These are phyloP conservation scores for Orchesella flavescens DNA, from an alignment of 2,888 invertebrate genomes.

Conservation along the genomic window DNA sequence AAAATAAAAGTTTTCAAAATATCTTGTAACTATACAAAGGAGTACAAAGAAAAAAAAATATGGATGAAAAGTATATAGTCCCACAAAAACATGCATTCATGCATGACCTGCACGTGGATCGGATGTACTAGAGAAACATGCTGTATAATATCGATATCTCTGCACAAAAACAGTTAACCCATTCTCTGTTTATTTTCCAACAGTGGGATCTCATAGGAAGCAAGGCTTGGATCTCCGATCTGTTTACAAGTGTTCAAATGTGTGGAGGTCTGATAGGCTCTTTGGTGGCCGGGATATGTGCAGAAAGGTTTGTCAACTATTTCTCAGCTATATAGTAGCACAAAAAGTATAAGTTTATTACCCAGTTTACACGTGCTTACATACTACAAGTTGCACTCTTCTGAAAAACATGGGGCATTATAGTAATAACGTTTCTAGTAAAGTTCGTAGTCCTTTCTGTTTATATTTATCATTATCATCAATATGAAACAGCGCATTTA, in stretches of 20 bases:
- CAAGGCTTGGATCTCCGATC: conserved; percentile 60
- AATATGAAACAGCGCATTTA: too few species aligned
- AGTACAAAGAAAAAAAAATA: too few species aligned
- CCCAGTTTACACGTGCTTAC: neutral
- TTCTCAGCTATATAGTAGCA: neutral
- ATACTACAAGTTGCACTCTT: neutral
- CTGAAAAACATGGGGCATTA: too few species aligned
- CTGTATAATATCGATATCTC: too few species aligned
- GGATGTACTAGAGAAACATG: too few species aligned
- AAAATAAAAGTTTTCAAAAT: conserved; percentile 7
- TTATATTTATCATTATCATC: too few species aligned
- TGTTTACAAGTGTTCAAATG: conserved; percentile 67
- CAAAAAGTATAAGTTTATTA: neutral
- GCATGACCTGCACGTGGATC: conserved; percentile 11
- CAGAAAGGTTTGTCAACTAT: conserved; percentile 59
- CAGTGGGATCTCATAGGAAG: conserved; percentile 61
- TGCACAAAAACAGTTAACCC: too few species aligned
- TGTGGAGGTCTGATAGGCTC: conserved; percentile 59
- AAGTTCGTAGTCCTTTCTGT: too few species aligned
- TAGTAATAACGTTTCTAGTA: too few species aligned
- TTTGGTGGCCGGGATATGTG: conserved; percentile 55
- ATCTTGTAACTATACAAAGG: neutral
- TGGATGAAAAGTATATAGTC: neutral
- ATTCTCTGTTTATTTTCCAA: neutral
- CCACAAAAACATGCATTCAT: neutral